Evolutionary conservation across 2,888 invertebrate species (phyloP).

Genomic region (Heliconius sara): DNA sequence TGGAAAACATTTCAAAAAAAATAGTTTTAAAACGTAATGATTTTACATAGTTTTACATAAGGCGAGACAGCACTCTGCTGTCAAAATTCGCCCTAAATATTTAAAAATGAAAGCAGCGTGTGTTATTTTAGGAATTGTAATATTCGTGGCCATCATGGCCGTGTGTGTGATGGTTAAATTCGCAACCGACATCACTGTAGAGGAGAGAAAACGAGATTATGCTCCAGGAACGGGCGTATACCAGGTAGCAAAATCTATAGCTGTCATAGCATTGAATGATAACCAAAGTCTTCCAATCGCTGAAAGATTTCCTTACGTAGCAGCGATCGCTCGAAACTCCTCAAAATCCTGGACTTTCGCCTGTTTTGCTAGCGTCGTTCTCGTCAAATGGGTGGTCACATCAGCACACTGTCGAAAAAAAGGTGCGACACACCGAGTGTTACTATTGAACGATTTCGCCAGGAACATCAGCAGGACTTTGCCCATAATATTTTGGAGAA

Average conservation of each 20-base stretch:
- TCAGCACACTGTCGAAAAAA: constrained; percentile 69
- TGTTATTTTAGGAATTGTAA: constrained; percentile 62
- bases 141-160: constrained; percentile 67
- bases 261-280: constrained; percentile 61
- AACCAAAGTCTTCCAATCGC: constrained; percentile 52
- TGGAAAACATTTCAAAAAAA: neutral
- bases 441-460: constrained; percentile 65
- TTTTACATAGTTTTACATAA: neutral
- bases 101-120: constrained; percentile 69
- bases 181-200: constrained; percentile 71
- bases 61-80: constrained; percentile 10
- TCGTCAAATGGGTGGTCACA: constrained; percentile 70
- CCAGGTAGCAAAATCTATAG: constrained; percentile 60
- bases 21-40: neutral
- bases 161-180: constrained; percentile 78
- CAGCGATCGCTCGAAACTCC: constrained; percentile 66
- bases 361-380: constrained; percentile 71
- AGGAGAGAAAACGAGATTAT: constrained; percentile 60
- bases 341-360: constrained; percentile 64
- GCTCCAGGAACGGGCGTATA: constrained; percentile 52
- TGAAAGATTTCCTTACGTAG: constrained; percentile 63
- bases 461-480: constrained; percentile 65
- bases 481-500: constrained; percentile 67
- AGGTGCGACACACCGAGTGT: constrained; percentile 63
- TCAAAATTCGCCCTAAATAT: neutral